Conservation (phyloP, 2,888 invertebrate species). For the Cheilosia scutellata region DNA sequence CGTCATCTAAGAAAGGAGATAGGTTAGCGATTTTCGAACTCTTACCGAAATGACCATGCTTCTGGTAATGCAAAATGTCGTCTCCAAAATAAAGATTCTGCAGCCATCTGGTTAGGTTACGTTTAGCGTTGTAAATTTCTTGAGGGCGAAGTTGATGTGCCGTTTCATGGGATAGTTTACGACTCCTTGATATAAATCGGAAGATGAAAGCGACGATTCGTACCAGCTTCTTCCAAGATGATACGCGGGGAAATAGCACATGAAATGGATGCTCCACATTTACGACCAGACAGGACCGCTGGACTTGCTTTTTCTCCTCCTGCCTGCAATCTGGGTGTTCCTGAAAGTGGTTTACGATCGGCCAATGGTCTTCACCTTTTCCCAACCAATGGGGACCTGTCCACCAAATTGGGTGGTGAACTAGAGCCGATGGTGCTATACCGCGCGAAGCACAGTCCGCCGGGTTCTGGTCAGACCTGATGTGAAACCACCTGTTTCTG, state of each 20-base stretch:
- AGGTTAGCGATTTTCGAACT: constrained; percentile 22
- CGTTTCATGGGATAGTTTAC: not conserved
- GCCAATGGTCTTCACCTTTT: not conserved
- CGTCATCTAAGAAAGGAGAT: constrained; percentile 14
- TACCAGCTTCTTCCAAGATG: not conserved
- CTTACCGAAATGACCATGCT: not conserved
- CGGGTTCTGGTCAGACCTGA: constrained; percentile 57
- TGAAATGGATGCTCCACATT: not conserved
- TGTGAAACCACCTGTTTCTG: constrained; percentile 66
- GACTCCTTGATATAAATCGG: too few relatives aligned
- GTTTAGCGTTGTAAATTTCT: constrained; percentile 15
- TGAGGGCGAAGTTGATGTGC: not conserved
- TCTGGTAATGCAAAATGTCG: not conserved
- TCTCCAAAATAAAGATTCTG: constrained; percentile 19
- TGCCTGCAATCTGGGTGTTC: not conserved
- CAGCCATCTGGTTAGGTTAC: constrained; percentile 5
- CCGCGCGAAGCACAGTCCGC: constrained; percentile 70
- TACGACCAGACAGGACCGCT: constrained; percentile 1
- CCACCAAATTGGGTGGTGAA: constrained; percentile 66
- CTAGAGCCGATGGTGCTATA: constrained; percentile 38
- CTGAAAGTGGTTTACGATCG: not conserved
- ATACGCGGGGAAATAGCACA: not conserved
- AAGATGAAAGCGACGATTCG: too few relatives aligned
- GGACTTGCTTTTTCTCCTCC: not conserved
- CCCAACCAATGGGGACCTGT: constrained; percentile 58